Percentiles rank a stretch among this genome's conserved stretches.
Evolutionary conservation across 2,797 vertebrate species (phyloP).

Genomic region (Columba guinea): DNA sequence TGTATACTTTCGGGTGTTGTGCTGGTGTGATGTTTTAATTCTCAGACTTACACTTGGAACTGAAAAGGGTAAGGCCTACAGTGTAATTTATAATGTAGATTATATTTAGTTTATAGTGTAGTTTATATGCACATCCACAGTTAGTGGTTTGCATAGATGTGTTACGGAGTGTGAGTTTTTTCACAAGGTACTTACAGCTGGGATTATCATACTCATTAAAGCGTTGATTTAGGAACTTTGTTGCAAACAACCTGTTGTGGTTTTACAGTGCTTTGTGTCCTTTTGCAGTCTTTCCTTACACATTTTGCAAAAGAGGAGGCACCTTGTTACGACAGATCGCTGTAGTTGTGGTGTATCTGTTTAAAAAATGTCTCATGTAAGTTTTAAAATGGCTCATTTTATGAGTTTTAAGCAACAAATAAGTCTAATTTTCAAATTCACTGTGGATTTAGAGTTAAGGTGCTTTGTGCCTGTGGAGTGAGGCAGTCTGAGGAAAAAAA

Average conservation of each 20-base stretch:
- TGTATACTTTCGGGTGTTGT: fast-evolving
- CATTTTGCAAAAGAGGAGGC: background rate
- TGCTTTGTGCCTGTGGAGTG: background rate
- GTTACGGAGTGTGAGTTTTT: fast-evolving
- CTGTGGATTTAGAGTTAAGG: background rate
- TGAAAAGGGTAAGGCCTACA: background rate
- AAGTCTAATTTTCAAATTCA: background rate
- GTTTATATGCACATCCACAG: background rate
- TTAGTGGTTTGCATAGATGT: background rate
- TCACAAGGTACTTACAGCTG: background rate
- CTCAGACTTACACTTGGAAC: background rate
- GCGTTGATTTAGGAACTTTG: background rate
- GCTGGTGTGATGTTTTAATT: background rate
- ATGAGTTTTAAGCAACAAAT: background rate
- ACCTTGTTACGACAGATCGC: background rate
- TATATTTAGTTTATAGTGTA: background rate
- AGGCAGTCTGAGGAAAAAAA: background rate
- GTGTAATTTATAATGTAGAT: background rate
- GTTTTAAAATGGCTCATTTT: background rate
- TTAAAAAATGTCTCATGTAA: background rate
- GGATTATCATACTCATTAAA: background rate
- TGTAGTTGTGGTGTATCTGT: background rate
- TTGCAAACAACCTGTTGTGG: background rate
- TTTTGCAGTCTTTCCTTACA: background rate
- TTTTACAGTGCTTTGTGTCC: background rate